These are phyloP conservation scores for Halictus ligatus DNA, from an alignment of 2,888 invertebrate genomes.

Conservation along the genomic window DNA sequence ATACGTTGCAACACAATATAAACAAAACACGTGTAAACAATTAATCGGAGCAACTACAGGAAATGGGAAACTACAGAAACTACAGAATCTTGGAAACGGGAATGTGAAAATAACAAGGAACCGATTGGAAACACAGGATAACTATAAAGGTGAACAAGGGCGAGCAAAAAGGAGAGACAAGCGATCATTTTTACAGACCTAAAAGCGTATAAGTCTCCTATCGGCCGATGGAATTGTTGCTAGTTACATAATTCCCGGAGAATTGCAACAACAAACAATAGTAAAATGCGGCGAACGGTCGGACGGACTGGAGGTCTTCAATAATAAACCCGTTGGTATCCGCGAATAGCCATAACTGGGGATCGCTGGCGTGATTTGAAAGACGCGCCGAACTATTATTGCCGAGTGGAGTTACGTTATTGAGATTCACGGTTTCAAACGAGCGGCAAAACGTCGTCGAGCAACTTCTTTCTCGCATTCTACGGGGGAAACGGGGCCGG, in stretches of 20 bases:
- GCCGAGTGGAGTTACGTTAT: constrained; percentile 56
- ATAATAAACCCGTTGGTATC: constrained; percentile 22
- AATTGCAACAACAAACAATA: constrained; percentile 19
- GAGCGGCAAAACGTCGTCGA: not conserved
- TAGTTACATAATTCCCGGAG: constrained; percentile 66
- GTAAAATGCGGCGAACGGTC: not conserved
- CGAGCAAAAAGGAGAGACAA: not conserved
- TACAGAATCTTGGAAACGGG: not conserved
- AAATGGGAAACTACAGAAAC: too few species aligned
- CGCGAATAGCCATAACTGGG: constrained; percentile 60
- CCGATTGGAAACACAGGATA: not conserved
- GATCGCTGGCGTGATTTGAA: constrained; percentile 64
- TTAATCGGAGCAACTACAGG: not conserved
- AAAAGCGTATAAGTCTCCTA: constrained; percentile 40
- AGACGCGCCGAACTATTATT: constrained; percentile 68
- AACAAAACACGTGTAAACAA: not conserved
- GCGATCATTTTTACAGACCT: constrained; percentile 56
- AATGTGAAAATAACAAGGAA: not conserved
- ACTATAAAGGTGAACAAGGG: not conserved
- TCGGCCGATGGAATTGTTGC: constrained; percentile 45
- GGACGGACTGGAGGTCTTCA: constrained; percentile 11
- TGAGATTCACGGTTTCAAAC: constrained; percentile 52
- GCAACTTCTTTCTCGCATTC: constrained; percentile 23
- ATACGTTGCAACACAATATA: not conserved
- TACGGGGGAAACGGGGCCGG: not conserved